Conservation (phyloP, 2,797 vertebrate species). For the Brachyrhaphis roseni region DNA sequence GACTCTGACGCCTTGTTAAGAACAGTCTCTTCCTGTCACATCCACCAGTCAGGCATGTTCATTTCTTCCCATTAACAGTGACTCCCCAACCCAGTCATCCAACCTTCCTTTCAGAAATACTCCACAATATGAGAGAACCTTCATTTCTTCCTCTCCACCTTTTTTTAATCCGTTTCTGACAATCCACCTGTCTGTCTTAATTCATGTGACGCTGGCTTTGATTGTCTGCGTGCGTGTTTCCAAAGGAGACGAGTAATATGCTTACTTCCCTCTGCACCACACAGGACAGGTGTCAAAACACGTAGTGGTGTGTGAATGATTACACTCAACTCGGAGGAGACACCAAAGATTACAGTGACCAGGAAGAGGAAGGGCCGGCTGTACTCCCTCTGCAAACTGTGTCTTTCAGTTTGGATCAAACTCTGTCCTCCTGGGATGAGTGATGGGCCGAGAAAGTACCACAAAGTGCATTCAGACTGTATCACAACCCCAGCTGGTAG, state of each 20-base stretch:
- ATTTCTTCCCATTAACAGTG: constrained; percentile 82
- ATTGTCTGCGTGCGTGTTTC: constrained; percentile 66
- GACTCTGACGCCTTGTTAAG: constrained; percentile 85
- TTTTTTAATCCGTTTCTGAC: constrained; percentile 77
- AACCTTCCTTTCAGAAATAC: constrained; percentile 49
- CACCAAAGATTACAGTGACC: constrained; percentile 73
- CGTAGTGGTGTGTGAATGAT: constrained; percentile 74
- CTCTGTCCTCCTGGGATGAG: constrained; percentile 56
- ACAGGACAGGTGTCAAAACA: constrained; percentile 79
- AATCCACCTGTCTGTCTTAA: constrained; percentile 80
- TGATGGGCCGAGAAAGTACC: constrained; percentile 73
- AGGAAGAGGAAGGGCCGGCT: constrained; percentile 58
- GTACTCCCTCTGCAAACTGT: constrained; percentile 68
- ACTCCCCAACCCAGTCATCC: constrained; percentile 71
- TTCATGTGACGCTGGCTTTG: constrained; percentile 73
- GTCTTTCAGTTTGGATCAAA: constrained; percentile 70
- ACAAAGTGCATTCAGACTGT: constrained; percentile 73
- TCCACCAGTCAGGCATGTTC: constrained; percentile 79
- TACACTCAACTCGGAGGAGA: constrained; percentile 72
- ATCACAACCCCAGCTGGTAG: constrained; percentile 66
- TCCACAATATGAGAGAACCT: constrained; percentile 69
- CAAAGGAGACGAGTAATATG: constrained; percentile 57
- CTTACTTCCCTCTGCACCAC: constrained; percentile 63
- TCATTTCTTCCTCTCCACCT: constrained; percentile 63
- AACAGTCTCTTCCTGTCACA: constrained; percentile 83